phyloP scores from a whole-genome alignment of 1,140 invertebrate genomes.

The Sinella curviseta region DNA sequence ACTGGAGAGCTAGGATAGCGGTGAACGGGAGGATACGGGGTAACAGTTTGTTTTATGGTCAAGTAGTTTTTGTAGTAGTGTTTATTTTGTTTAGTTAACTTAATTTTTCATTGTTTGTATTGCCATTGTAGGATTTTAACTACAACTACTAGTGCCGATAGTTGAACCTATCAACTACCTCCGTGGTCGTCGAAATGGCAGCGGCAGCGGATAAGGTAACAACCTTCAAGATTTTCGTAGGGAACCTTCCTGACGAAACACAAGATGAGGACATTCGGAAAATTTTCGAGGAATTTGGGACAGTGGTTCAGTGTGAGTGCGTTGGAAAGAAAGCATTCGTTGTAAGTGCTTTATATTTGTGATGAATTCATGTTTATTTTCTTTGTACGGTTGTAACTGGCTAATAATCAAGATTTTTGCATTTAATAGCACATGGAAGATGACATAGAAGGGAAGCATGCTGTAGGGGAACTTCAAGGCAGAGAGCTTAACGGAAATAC shows the following conservation, averaged over 20 bases:
- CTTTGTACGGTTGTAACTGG: background rate
- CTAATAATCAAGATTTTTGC: background rate
- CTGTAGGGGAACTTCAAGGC: slow-evolving; percentile 34
- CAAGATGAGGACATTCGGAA: slow-evolving; percentile 55
- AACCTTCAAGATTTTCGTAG: slow-evolving; percentile 58
- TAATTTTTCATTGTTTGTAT: too few species aligned
- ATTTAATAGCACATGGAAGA: slow-evolving; percentile 48
- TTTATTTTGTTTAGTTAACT: too few species aligned
- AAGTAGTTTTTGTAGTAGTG: too few species aligned
- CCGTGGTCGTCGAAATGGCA: background rate
- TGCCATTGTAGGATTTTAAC: too few species aligned
- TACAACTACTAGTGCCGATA: too few species aligned
- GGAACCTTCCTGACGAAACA: slow-evolving; percentile 57
- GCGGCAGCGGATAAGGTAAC: slow-evolving; percentile 5
- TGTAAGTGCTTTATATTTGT: slow-evolving; percentile 54
- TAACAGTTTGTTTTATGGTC: too few species aligned
- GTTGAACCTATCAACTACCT: too few species aligned
- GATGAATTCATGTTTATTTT: background rate
- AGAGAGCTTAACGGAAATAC: slow-evolving; percentile 29
- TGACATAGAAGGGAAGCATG: slow-evolving; percentile 28
- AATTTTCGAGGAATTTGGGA: slow-evolving; percentile 60
- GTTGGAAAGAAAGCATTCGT: slow-evolving; percentile 62
- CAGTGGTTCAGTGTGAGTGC: slow-evolving; percentile 60
- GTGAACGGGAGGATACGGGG: too few species aligned
- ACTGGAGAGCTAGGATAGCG: too few species aligned